Evolutionary conservation across 2,888 invertebrate species (phyloP), one percentile per base, ranked within the genome.

Genomic region (Tridacna gigas): DNA sequence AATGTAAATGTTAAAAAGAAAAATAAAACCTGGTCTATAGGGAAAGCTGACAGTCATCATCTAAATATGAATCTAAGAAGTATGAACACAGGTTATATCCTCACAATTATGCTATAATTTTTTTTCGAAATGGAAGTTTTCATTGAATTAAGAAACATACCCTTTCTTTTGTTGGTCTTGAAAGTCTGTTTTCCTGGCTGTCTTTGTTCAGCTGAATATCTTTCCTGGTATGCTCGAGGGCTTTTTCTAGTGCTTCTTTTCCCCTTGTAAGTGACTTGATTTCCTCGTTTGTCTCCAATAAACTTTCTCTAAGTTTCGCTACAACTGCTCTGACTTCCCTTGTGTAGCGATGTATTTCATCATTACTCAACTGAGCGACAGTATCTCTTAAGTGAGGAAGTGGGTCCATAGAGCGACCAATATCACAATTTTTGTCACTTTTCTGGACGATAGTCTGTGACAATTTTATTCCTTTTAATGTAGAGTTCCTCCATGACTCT

Each of bases 251-350:
- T 20, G 92, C 89, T 81, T 94, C 94, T 84, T 93, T 94, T 5
- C 93, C 93, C 75, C 94, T 89, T 7, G 92, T 93, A 26, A 94
- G 86, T 12, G 93, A 90, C 88, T 94, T 94, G 37, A 94, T 94
- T 89, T 94, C 94, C 87, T 94, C 94, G 86, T 95, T 95, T 61
- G 94, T 93, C 81, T 94, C 93, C 74, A 94, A 86, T 66, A 94
- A 87, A 85, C 93, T 93, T 89, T 94, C 93, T 80, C 94, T 86
- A n/a, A 95, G 90, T 81, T 92, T 91, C 56, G 92, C 92, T 15
- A 94, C 94, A 51, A 95, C 93, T 65, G 89, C 91, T 61, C 94
- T 90, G 7, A 93, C 93, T 84, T 94, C 93, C 80, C 94, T 80
- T 77, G 92, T 91, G 85, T 95, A 94, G 82, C 92, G 90, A 69